Evolutionary conservation across 2,888 invertebrate species (phyloP).

Genomic region (Penaeus monodon): DNA sequence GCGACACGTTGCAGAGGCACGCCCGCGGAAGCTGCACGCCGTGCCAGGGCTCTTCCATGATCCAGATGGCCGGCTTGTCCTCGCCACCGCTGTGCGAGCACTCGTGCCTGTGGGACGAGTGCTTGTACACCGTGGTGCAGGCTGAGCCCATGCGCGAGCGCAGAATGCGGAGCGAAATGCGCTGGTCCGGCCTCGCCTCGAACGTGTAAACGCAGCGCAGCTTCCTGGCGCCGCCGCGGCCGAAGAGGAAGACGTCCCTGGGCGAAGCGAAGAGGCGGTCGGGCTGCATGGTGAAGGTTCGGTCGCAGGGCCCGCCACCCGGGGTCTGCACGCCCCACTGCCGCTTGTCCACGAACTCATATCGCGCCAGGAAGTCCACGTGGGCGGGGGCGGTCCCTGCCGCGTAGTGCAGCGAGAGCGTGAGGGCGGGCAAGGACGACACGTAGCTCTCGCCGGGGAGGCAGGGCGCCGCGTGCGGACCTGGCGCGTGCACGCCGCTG

Average conservation of each 20-base stretch:
- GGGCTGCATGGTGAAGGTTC: constrained; percentile 66
- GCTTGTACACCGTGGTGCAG: constrained; percentile 52
- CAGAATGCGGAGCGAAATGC: constrained; percentile 75
- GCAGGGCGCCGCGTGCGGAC: constrained; percentile 60
- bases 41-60: constrained; percentile 59
- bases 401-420: constrained; percentile 55
- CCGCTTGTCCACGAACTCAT: constrained; percentile 63
- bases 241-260: constrained; percentile 84
- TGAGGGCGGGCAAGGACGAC: constrained; percentile 56
- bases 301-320: constrained; percentile 65
- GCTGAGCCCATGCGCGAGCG: constrained; percentile 57
- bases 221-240: constrained; percentile 83
- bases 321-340: constrained; percentile 61
- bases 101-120: constrained; percentile 57
- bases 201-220: constrained; percentile 83
- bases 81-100: constrained; percentile 57
- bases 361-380: constrained; percentile 63
- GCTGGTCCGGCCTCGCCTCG: constrained; percentile 79
- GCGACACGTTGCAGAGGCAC: constrained; percentile 59
- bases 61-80: constrained; percentile 54
- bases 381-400: constrained; percentile 63
- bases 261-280: constrained; percentile 81
- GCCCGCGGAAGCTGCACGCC: constrained; percentile 59
- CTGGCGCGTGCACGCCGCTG: constrained; percentile 61
- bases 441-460: constrained; percentile 62